These are phyloP conservation scores for Babyrousa celebensis DNA, from an alignment of 2,797 vertebrate species.

Conservation along the genomic window DNA sequence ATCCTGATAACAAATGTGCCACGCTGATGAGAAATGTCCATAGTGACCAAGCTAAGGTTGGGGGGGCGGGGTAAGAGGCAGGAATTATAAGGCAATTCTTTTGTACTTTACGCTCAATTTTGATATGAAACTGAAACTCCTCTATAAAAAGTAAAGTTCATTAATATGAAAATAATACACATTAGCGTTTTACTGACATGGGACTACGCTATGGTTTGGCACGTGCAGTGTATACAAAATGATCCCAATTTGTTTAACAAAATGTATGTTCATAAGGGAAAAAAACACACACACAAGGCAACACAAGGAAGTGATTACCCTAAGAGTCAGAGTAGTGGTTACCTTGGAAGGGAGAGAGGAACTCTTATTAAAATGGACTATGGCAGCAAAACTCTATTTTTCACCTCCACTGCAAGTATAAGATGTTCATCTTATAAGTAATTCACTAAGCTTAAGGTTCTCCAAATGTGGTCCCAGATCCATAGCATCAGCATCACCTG, in stretches of 20 bases:
- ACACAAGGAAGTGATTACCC: neutral
- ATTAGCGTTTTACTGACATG: neutral
- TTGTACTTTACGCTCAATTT: neutral
- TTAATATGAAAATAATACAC: neutral
- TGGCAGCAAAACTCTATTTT: neutral
- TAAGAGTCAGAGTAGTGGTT: neutral
- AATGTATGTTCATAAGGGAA: neutral
- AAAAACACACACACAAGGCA: neutral
- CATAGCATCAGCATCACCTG: neutral
- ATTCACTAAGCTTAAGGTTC: neutral
- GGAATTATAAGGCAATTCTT: neutral
- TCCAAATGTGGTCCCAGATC: neutral
- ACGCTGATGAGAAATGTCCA: neutral
- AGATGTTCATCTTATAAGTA: neutral
- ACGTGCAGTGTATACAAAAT: neutral
- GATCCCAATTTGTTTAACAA: neutral
- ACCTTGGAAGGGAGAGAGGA: neutral
- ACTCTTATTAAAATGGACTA: neutral
- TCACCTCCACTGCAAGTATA: neutral
- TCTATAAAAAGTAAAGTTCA: neutral
- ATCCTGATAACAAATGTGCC: neutral
- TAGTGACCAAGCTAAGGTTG: neutral
- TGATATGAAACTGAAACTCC: neutral
- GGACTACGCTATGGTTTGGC: neutral
- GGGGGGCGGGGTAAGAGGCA: neutral